Percentiles rank a stretch among this genome's conserved stretches.
These are phyloP conservation scores for Oryzias javanicus DNA, from an alignment of 2,113 vertebrate species.

Conservation along the genomic window DNA sequence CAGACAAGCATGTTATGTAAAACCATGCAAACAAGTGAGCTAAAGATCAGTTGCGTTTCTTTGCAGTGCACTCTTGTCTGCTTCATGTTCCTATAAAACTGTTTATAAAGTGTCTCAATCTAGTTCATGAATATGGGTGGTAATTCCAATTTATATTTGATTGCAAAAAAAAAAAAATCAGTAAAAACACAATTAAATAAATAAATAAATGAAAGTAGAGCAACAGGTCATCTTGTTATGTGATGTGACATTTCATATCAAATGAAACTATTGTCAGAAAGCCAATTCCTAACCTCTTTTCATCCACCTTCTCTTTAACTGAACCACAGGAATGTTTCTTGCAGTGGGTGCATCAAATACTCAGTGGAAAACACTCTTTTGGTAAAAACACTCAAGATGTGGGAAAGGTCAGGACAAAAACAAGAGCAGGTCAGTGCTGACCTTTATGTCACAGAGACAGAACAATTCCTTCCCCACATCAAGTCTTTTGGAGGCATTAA, in stretches of 20 bases:
- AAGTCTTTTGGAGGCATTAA: constrained; percentile 4
- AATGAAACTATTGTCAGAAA: constrained; percentile 22
- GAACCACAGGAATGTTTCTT: constrained; percentile 46
- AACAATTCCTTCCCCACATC: constrained; percentile 10
- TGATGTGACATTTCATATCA: constrained; percentile 22
- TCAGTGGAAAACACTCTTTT: constrained; percentile 16
- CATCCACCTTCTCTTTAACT: constrained; percentile 16
- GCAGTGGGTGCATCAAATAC: constrained; percentile 35
- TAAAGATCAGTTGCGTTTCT: too few relatives aligned
- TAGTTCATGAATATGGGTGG: too few relatives aligned
- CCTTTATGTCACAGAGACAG: constrained; percentile 1
- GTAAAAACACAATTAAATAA: too few relatives aligned
- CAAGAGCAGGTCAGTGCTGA: constrained; percentile 1
- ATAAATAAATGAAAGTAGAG: too few relatives aligned
- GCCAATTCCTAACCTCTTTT: constrained; percentile 38
- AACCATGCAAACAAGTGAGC: too few relatives aligned
- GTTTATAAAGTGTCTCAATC: too few relatives aligned
- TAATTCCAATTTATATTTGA: too few relatives aligned
- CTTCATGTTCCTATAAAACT: too few relatives aligned
- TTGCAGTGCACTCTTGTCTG: too few relatives aligned
- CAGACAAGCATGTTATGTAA: too few relatives aligned
- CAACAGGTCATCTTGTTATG: constrained; percentile 20
- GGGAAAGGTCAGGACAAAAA: constrained; percentile 8
- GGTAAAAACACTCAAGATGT: constrained; percentile 7
- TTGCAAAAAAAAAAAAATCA: too few relatives aligned